Percentiles rank a stretch among this genome's conserved stretches.
Conservation (phyloP, 2,888 invertebrate genomes). For the Eudemis profundana region DNA sequence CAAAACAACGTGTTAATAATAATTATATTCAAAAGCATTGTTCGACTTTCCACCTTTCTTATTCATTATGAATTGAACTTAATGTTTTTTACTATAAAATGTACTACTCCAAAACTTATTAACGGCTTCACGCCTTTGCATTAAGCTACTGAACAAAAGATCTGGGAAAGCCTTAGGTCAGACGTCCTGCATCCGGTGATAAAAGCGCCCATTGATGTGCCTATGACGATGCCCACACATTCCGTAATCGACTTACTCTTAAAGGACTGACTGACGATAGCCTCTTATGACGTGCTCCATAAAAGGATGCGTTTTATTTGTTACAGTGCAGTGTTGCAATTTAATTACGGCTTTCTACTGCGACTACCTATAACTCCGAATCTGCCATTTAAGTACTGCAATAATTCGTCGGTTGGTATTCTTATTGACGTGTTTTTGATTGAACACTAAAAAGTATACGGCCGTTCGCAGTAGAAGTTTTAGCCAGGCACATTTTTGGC, state of each 20-base stretch:
- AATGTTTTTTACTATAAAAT: neutral
- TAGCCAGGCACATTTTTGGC: too few species aligned
- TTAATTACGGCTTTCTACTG: conserved; percentile 68
- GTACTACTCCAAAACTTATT: neutral
- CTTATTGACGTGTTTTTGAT: too few species aligned
- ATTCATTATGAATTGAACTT: neutral
- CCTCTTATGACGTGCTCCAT: conserved; percentile 67
- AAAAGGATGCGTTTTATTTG: conserved; percentile 72
- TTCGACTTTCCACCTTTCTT: too few species aligned
- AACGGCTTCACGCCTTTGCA: neutral
- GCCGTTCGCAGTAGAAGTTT: too few species aligned
- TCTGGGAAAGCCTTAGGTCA: conserved; percentile 8
- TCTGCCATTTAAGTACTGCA: neutral
- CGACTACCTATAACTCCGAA: conserved; percentile 39
- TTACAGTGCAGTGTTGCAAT: conserved; percentile 63
- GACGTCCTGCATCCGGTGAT: conserved; percentile 29
- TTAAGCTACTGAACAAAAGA: conserved; percentile 5
- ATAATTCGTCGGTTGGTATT: too few species aligned
- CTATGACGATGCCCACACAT: conserved; percentile 61
- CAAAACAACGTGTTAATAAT: too few species aligned
- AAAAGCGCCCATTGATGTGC: conserved; percentile 35
- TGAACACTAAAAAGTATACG: too few species aligned
- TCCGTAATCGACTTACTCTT: conserved; percentile 76
- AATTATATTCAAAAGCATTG: too few species aligned
- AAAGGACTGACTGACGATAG: conserved; percentile 72